These are phyloP conservation scores for Ciona savignyi DNA, from an alignment of 23 tunicate genomes.

Conservation along the genomic window DNA sequence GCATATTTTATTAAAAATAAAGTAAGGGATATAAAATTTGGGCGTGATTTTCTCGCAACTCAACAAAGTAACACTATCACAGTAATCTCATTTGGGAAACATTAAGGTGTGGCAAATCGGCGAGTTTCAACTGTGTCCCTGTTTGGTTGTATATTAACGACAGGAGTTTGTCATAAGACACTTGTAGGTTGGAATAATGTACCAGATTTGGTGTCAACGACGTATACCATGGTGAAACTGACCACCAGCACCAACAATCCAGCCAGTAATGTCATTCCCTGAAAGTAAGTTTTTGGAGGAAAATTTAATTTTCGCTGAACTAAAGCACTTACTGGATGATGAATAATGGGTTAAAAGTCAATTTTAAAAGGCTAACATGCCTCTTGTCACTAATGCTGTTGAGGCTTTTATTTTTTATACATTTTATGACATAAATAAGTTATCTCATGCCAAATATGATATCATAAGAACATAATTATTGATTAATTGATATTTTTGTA, in stretches of 20 bases:
- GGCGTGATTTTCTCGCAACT: no score
- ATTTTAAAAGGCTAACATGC: no score
- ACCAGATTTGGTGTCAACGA: slow-evolving; percentile 1
- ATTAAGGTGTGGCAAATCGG: neutral
- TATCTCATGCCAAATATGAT: no score
- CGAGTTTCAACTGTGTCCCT: no score
- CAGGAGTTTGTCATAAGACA: neutral
- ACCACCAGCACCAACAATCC: slow-evolving; percentile 33
- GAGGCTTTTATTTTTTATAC: no score
- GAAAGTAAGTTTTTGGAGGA: neutral
- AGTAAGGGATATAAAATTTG: no score
- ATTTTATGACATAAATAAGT: no score
- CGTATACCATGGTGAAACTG: slow-evolving; percentile 24
- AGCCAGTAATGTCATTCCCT: slow-evolving; percentile 51
- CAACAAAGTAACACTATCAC: neutral
- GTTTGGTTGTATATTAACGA: neutral
- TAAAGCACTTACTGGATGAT: no score
- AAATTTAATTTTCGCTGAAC: no score
- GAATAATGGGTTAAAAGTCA: no score
- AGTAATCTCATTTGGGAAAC: neutral
- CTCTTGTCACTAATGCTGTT: no score
- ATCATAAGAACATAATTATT: neutral
- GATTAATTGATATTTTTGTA: neutral
- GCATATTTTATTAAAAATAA: no score
- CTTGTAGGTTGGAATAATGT: neutral